These are phyloP conservation scores for Argyresthia albistria DNA, from an alignment of 2,888 invertebrate species.

Conservation along the genomic window DNA sequence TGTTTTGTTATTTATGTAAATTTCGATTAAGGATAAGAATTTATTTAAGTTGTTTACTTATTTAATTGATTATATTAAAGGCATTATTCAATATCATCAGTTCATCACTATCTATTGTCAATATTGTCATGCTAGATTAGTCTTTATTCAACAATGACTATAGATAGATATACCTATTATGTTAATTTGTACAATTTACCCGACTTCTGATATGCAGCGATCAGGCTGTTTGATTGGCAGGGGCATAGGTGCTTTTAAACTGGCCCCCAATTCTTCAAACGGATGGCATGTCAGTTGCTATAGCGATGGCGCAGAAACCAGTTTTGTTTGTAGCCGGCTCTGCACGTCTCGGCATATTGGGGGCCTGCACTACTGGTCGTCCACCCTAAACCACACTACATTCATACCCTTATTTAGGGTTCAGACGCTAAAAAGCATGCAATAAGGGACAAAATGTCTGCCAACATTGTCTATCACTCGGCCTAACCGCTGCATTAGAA, in stretches of 20 bases:
- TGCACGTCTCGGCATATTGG: no score
- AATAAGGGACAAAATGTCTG: no score
- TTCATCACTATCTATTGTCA: conserved; percentile 23
- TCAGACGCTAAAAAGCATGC: no score
- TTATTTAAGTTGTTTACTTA: conserved; percentile 24
- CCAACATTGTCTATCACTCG: not conserved
- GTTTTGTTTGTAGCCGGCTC: no score
- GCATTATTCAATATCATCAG: conserved; percentile 24
- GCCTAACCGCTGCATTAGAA: conserved; percentile 10
- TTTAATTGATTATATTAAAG: conserved; percentile 35
- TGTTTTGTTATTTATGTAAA: conserved; percentile 24
- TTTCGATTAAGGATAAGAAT: conserved; percentile 20
- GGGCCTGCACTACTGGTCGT: no score
- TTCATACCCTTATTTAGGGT: no score
- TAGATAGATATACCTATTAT: not conserved
- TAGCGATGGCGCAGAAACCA: no score
- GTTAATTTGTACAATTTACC: not conserved
- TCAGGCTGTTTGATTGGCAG: no score
- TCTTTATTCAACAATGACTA: not conserved
- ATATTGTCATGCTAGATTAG: not conserved
- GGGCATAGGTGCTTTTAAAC: no score
- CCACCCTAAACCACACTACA: no score
- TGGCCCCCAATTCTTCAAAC: no score
- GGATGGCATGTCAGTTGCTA: no score
- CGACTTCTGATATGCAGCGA: not conserved